These are phyloP conservation scores for Eulemur mongoz DNA, from an alignment of 2,797 vertebrate species.

Conservation along the genomic window DNA sequence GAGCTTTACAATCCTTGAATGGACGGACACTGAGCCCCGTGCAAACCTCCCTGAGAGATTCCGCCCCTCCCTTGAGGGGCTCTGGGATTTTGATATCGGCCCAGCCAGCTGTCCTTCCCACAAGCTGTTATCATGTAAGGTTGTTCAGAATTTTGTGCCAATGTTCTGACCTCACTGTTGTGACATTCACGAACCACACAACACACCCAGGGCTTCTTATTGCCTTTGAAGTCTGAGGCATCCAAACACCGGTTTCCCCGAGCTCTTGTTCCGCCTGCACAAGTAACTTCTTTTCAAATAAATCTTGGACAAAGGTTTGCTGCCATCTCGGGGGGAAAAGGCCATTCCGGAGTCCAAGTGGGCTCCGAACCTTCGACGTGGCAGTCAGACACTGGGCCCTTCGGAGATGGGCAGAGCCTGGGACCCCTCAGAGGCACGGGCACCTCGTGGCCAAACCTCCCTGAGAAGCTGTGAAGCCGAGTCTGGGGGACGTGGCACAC, in stretches of 20 bases:
- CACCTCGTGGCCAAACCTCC: fast-evolving
- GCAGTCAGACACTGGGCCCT: not conserved
- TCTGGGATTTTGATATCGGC: not conserved
- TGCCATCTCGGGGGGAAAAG: not conserved
- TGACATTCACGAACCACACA: not conserved
- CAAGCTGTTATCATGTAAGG: no score
- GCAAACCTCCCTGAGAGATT: not conserved
- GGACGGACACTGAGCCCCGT: fast-evolving
- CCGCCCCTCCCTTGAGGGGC: not conserved
- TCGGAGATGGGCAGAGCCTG: not conserved
- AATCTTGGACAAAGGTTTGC: not conserved
- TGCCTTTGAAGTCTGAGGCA: fast-evolving
- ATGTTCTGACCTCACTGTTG: not conserved
- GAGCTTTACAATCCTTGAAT: not conserved
- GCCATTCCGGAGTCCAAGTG: not conserved
- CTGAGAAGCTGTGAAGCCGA: no score
- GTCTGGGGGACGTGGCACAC: not conserved
- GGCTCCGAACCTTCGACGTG: not conserved
- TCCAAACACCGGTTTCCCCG: not conserved
- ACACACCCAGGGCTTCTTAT: not conserved
- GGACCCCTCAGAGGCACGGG: not conserved
- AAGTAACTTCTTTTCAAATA: not conserved
- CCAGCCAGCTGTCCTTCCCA: not conserved
- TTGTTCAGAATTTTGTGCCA: not conserved
- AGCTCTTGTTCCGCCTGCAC: not conserved